Evolutionary conservation across 2,113 vertebrate species (phyloP), one percentile per base, ranked within the genome.

Genomic region (Arothron firmamentum): DNA sequence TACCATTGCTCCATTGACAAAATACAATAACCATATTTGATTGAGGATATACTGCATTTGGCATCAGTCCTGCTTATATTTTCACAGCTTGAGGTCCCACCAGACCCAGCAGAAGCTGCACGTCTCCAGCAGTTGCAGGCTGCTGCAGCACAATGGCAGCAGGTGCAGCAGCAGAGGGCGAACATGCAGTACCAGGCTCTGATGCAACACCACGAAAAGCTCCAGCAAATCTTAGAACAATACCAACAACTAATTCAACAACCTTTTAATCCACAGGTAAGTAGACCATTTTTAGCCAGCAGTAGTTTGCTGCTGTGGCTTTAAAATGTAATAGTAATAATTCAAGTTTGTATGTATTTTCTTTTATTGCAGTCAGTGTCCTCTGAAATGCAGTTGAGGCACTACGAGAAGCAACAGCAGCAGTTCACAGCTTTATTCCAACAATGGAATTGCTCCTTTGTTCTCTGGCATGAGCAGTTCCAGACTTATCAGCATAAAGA

Each of bases 121-220:
- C 93, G 97, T 31, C 89, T 99, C 66, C 93, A 96, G 72, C 94
- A 97, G 59, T 78, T 99, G 62, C 96, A 99, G 79, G 95, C 89
- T 0, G 96, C 96, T 52, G 97, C 97, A 12, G 95, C 96, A 23
- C 95, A 98, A 47, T 99, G 97, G 97, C 97, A 99, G 77, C 94
- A 98, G 65, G 94, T 96, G 56, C 96, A 97, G 65, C 96, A 98
- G 31, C 94, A 99, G 52, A 91, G 94, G 11, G 93, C 93, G 0
- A 92, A 94, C 20, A 91, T 94, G 80, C 97, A 99, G 2, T 98
- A 99, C 84, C 95, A 98, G 83, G 94, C 94, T 25, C 96, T 99
- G 58, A 99, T 99, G 95, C 94, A 96, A 82, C 95, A 98, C 54
- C 96, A 99, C 8, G 91, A 93, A 17, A 93, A 96, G 67, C 89